Conservation (phyloP, 2,888 invertebrate species). For the Fragum fragum region DNA sequence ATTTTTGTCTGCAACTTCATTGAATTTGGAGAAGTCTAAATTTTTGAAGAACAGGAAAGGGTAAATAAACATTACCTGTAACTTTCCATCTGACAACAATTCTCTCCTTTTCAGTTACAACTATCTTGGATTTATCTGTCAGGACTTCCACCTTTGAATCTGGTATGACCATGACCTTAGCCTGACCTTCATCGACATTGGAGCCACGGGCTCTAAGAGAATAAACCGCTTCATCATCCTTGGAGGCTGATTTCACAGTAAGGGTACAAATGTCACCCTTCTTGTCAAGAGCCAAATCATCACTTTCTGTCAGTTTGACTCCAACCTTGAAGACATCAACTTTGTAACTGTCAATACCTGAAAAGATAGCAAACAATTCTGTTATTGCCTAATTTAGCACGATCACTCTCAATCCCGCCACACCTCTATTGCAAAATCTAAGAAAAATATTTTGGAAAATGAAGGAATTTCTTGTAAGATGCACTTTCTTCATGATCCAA, state of each 20-base stretch:
- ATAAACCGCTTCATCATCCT: conserved; percentile 11
- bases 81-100: conserved; percentile 29
- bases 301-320: neutral
- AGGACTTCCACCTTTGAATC: conserved; percentile 14
- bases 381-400: too few species aligned
- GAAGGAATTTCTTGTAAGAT: neutral
- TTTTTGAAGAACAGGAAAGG: too few species aligned
- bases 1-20: too few species aligned
- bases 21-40: too few species aligned
- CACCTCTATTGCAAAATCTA: too few species aligned
- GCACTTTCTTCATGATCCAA: neutral
- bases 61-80: conserved; percentile 8
- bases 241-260: neutral
- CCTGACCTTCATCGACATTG: conserved; percentile 12
- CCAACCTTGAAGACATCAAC: conserved; percentile 13
- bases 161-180: conserved; percentile 4
- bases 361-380: neutral
- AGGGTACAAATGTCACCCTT: conserved; percentile 28
- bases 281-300: neutral
- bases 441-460: neutral
- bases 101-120: conserved; percentile 17
- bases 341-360: neutral
- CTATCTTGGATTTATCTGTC: conserved; percentile 2
- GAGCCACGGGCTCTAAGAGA: neutral
- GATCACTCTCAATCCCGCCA: too few species aligned